Percentiles rank a stretch among this genome's conserved stretches.
Conservation (phyloP, 2,797 vertebrate species). For the Myiotriccus ornatus region DNA sequence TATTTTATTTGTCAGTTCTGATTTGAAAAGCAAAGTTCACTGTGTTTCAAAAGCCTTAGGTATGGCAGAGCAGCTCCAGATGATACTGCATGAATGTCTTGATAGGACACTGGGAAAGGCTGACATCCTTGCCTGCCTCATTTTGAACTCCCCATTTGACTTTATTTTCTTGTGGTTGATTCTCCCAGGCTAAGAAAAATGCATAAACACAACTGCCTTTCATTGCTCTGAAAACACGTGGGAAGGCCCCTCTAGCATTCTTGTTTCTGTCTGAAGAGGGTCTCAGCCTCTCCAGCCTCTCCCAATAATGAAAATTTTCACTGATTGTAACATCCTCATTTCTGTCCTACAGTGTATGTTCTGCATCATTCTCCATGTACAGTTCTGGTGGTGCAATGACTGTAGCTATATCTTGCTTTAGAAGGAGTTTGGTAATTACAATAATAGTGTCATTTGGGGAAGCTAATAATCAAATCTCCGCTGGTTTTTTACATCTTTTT, state of each 20-base stretch:
- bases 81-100: background rate
- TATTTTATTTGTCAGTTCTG: background rate
- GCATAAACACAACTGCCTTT: background rate
- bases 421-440: background rate
- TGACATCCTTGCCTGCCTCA: background rate
- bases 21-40: conserved; percentile 1
- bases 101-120: background rate
- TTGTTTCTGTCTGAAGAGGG: background rate
- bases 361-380: background rate
- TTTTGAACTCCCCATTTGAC: background rate
- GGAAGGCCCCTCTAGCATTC: background rate
- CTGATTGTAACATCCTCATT: background rate
- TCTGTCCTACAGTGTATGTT: background rate
- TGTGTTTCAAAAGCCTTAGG: background rate
- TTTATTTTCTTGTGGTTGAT: background rate
- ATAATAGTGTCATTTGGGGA: background rate
- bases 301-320: background rate
- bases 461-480: background rate
- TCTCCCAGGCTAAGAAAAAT: background rate
- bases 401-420: background rate
- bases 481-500: background rate
- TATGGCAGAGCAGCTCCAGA: background rate
- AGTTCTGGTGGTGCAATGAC: background rate
- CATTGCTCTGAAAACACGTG: background rate
- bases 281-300: background rate